Evolutionary conservation across 2,888 invertebrate genomes (phyloP), one percentile per base, ranked within the genome.

Genomic region (Hypsopygia costalis): DNA sequence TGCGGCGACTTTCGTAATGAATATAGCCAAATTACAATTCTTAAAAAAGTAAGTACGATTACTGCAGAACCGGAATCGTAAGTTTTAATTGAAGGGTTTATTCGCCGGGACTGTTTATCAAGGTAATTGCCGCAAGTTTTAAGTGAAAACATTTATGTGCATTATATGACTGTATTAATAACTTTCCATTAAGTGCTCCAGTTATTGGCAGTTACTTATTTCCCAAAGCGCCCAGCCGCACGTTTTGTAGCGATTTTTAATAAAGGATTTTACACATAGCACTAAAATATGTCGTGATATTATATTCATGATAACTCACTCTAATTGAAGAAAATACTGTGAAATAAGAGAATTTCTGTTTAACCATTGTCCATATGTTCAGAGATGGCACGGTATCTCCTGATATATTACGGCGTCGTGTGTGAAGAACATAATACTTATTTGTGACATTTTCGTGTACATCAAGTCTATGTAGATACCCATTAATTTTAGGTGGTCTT

Each of bases 51-150:
- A 51, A 41, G 52, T 57, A 62, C 47, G 52, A 45, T 51, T 61
- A 55, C 47, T 46, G 53, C 49, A 49, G 65, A 81, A 81, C 82
- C 80, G 75, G 82, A 73, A 72, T 73, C 47, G 55, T 64, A 55
- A 55, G 59, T 67, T 71, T 81, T 79, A 80, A 82, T 82, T 80
- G 74, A 79, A 80, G 81, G 79, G 81, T 75, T 67, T 64, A 65
- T 66, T 66, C 66, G 54, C 60, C 55, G 52, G 54, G 60, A 58
- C 63, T 52, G 68, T 74, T 73, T 72, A 70, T 75, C 73, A 78
- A 79, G 75, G 79, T 70, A 80, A 79, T 76, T 74, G 70, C 65
- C 51, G 62, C 78, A 62, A 67, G 70, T 72, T 77, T 78, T 58
- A 72, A 81, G 79, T 75, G 81, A 82, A 83, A 83, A 74, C 56